A percentile compares a stretch with the other conserved stretches of the same genome.
These are phyloP conservation scores for Ascidia mentula DNA, from an alignment of 23 tunicate genomes.

Conservation along the genomic window DNA sequence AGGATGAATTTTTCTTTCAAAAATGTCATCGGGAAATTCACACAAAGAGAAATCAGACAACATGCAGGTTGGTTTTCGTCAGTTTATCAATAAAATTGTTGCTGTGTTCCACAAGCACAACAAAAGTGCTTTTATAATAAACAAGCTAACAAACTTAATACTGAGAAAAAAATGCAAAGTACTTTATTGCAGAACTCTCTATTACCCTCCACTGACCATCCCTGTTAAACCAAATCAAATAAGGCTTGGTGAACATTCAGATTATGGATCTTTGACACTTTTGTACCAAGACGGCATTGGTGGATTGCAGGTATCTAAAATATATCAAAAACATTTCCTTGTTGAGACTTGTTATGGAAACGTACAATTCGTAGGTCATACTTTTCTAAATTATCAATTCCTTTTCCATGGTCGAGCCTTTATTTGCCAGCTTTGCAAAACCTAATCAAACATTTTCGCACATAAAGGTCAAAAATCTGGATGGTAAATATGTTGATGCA, in stretches of 20 bases:
- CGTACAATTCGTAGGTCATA: no score
- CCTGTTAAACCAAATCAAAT: constrained; percentile 24
- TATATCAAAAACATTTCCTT: no score
- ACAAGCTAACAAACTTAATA: no score
- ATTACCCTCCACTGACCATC: constrained; percentile 63
- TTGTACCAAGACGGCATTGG: constrained; percentile 80
- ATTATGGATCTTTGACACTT: constrained; percentile 85
- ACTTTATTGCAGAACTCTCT: constrained; percentile 58
- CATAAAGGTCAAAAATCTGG: constrained; percentile 11
- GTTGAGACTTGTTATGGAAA: no score
- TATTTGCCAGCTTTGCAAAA: no score
- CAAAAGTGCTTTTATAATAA: no score
- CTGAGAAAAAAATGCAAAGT: no score
- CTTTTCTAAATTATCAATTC: no score
- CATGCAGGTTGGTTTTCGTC: no score
- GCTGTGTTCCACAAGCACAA: no score
- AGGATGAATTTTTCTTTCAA: constrained; percentile 40
- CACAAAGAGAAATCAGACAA: constrained; percentile 33
- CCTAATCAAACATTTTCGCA: background rate
- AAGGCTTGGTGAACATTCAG: constrained; percentile 72
- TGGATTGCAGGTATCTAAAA: constrained; percentile 59
- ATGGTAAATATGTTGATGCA: constrained; percentile 57
- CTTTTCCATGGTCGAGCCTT: no score
- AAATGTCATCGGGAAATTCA: constrained; percentile 41
- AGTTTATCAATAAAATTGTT: no score